Base-by-base conservation (phyloP, 2,113 vertebrate genomes). In the Pterocles gutturalis region DNA sequence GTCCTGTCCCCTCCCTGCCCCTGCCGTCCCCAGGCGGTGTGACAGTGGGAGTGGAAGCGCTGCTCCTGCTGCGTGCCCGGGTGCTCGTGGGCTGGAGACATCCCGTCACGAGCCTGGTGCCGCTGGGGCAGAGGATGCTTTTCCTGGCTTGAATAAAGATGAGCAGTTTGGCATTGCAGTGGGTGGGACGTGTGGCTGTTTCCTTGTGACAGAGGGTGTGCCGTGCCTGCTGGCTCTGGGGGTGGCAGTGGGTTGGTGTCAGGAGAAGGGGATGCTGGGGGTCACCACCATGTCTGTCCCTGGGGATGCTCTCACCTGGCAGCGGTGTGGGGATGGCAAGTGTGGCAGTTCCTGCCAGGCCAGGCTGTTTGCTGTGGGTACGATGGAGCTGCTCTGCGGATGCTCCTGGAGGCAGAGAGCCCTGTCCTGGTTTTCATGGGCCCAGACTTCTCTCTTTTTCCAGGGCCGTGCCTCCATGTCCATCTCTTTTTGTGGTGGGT, bases 101-200 rank as follows among this genome's bases (percentile, higher is more conserved):
- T 17, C 64, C 13, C 5, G 0, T 3, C 45, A 24, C 0, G 8
- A 25, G 2, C 33, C 55, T 11, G 45, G 24, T 38, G 21, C 25
- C 2, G 0, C 5, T 41, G 21, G 19, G 58, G 34, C 51, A 81
- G 86, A n/a, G 67, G 24, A 31, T 72, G 43, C 58, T 72, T 80
- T 55, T 57, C 67, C 46, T 16, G 26, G 8, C 51, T 53, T 73
- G 55, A 88, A 88, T 80, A 88, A 88, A 88, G 57, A 77, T 0
- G 24, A 77, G 24, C 31, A 60, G 10, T 62, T 71, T 46, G 48
- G 22, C 65, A 46, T 55, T 71, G 85, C 55, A 79, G 17, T 0
- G 3, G 2, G 57, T 54, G n/a, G 48, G 57, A 54, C 1, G 18
- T 58, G 66, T 66, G 51, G 8, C 15, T 3, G 2, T 33, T 49